Conservation (phyloP, 2,113 vertebrate genomes). For the Oreochromis tanganicae region DNA sequence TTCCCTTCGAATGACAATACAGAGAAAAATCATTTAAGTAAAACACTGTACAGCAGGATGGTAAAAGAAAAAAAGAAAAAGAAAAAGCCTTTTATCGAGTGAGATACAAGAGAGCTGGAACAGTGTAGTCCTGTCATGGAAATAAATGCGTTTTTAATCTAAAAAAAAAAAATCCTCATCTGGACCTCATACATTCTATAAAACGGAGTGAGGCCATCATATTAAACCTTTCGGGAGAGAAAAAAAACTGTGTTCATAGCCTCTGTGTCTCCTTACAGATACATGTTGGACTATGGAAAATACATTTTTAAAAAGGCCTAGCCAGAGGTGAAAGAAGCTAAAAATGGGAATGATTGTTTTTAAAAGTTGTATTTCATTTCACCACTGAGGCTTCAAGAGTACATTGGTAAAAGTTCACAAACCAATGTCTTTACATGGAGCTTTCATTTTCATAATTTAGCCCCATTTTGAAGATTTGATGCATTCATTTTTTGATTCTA, state of each 20-base stretch:
- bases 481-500: too few relatives aligned
- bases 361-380: not conserved
- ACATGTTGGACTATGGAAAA: not conserved
- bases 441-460: not conserved
- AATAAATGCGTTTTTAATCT: slow-evolving; percentile 16
- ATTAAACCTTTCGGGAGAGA: not conserved
- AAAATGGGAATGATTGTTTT: not conserved
- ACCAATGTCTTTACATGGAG: not conserved
- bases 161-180: not conserved
- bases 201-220: not conserved
- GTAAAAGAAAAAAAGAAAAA: not conserved
- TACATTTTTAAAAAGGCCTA: not conserved
- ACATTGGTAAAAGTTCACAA: not conserved
- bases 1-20: slow-evolving; percentile 15
- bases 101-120: not conserved
- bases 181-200: not conserved
- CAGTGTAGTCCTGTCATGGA: not conserved
- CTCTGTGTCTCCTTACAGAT: not conserved
- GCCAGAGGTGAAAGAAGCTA: not conserved
- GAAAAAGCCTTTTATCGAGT: not conserved
- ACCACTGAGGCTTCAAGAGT: not conserved
- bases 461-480: not conserved
- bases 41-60: not conserved
- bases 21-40: slow-evolving; percentile 39
- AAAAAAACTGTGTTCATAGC: not conserved